These are phyloP conservation scores for Pyrgus malvae DNA, from an alignment of 2,888 invertebrate genomes.

Conservation along the genomic window DNA sequence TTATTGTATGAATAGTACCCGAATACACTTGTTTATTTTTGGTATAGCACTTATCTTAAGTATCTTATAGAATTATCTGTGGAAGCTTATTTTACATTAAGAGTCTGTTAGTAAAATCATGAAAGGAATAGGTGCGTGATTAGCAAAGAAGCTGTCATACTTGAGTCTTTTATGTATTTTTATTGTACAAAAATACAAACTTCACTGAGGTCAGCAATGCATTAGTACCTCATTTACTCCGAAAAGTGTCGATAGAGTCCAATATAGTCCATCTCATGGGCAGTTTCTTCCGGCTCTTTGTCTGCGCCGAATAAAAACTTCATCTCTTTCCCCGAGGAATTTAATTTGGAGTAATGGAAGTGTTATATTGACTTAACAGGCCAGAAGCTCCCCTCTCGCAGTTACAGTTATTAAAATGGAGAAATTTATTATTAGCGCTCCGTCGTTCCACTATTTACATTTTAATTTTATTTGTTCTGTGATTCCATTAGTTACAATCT, in stretches of 20 bases:
- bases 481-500: constrained; percentile 77
- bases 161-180: no score
- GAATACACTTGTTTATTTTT: no score
- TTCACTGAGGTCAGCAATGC: no score
- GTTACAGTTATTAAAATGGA: constrained; percentile 82
- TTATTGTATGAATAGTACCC: no score
- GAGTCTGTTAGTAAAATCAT: no score
- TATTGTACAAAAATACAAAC: no score
- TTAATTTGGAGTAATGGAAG: constrained; percentile 82
- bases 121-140: no score
- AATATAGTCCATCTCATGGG: constrained; percentile 40
- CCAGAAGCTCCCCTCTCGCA: constrained; percentile 76
- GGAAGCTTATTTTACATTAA: no score
- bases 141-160: no score
- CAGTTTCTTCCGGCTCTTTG: constrained; percentile 64
- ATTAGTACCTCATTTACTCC: background rate
- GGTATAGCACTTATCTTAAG: no score
- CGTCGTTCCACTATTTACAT: constrained; percentile 78
- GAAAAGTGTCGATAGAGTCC: constrained; percentile 13
- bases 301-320: constrained; percentile 76
- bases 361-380: constrained; percentile 83
- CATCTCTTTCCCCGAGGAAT: constrained; percentile 79
- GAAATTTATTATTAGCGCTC: constrained; percentile 82
- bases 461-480: constrained; percentile 81
- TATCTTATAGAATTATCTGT: no score